Base-by-base conservation (phyloP, 2,113 vertebrate genomes). In the Zosterops borbonicus region DNA sequence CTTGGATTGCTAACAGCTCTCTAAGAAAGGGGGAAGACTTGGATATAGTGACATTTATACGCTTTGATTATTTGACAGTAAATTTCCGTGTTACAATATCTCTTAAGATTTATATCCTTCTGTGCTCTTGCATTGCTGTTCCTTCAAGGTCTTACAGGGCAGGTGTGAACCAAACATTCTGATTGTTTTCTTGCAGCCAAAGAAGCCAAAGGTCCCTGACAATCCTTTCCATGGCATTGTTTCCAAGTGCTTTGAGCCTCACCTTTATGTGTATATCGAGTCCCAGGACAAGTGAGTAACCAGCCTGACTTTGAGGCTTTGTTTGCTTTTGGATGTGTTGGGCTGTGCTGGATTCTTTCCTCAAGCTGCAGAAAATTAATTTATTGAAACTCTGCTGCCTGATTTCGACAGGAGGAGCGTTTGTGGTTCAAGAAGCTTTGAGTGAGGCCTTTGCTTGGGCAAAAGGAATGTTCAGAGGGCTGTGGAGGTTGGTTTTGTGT, bases 241-340 rank as follows among this genome's bases (percentile, higher is more conserved):
- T 96, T 99, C 99, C 97, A 99, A 99, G 98, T 99, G 99, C 95
- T 99, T 99, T 90, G 99, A 99, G 92, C 99, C 99, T 91, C 99
- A 99, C 96, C 99, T 99, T 35, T 99, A 99, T 2, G 99, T 99
- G 83, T 99, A 99, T 80, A 99, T 99, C 12, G 99, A 99, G 94
- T 99, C 99, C 78, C 99, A 99, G 96, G 99, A 99, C 98, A 99
- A 98, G 99, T 99, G 95, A 99, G 99, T 98, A 96, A 91, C 71
- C 46, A 37, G 52, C 37, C 6, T 42, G 70, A 67, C 24, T 53
- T 78, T 47, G 60, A 33, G 91, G 44, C 7, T 82, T 81, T 58
- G 73, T n/a, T 89, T 85, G 83, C 79, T 90, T 88, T 85, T 27
- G 11, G 17, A 16, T 4, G n/a, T 33, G 28, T 16, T 65, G 82